Base-by-base conservation (phyloP, 2,888 invertebrate genomes). In the Cerastoderma edule region DNA sequence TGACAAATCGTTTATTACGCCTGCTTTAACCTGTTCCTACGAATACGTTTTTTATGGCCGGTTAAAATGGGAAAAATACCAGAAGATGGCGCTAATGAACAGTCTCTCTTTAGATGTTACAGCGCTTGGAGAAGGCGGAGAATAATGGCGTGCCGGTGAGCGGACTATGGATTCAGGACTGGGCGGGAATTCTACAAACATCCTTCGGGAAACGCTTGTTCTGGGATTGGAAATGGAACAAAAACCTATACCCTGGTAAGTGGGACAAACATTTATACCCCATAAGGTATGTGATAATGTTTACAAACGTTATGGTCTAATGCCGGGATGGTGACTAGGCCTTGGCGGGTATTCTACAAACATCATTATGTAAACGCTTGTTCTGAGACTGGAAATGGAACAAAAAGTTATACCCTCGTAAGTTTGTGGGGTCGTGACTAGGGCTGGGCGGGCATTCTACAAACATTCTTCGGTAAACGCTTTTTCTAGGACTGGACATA, bases 321-420 rank as follows among this genome's bases (percentile, higher is more conserved):
- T n/a, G n/a, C n/a, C n/a, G n/a, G n/a, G n/a, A n/a, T n/a, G n/a
- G n/a, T n/a, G n/a, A n/a, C n/a, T n/a, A 90, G 76, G 91, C 91
- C 73, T 91, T 90, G 91, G 83, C 87, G 0, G 91, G 91, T 19
- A 79, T 77, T 16, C 77, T 87, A 16, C 70, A 68, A n/a, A 90
- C 90, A 5, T 83, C 88, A 27, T 90, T 89, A 75, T 90, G 91
- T 4, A 79, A 83, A 27, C 72, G 89, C 27, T 76, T 89, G 4
- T 88, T 87, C 80, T 91, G 90, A 90, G 85, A 90, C 82, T 91
- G 91, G 91, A 79, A 83, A 53, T 91, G 90, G 90, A 88, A 89
- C 72, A 54, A 70, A 16, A 78, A 78, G 22, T 67, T 65, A 1
- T 91, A 91, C 71, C 90, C 89, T 60, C 83, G 90, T 91, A 75